Base-by-base conservation (phyloP, 2,888 invertebrate species). In the Amorpha juglandis region DNA sequence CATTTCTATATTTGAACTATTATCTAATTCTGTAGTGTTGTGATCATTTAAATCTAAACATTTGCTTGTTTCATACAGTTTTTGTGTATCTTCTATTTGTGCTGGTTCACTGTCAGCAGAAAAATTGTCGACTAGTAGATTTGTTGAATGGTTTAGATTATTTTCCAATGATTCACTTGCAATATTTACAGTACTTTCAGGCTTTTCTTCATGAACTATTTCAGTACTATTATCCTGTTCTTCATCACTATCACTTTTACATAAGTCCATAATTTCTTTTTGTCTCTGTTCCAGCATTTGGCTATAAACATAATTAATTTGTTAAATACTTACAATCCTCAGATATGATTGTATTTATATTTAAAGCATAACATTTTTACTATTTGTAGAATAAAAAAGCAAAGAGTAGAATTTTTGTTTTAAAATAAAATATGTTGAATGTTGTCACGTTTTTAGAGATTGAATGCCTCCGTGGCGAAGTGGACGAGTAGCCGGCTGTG, bases 241-340 rank as follows among this genome's bases (percentile, higher is more conserved):
- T 51, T 68, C 79, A 68, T 83, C 78, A 50, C 73, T 70, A 65
- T 96, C 96, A 73, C 96, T 96, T 88, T 96, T 96, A 76, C 96
- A 97, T 78, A 97, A 95, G 76, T 95, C 94, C 76, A 95, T 95
- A 64, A 96, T 95, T 87, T 96, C 96, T 81, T 96, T 96, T 76
- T 96, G 96, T 64, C 96, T 94, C 78, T 96, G 95, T 79, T 96
- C 95, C 73, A 97, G 89, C 65, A 95, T 93, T 85, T 95, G 93
- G 0, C 96, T 97, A 74, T 45, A 53, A 87, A 79, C 14, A 62
- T 52, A 21, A 66, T 68, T 53, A 38, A 27, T 6, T 51, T 9
- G 12, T 48, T 16, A 21, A 21, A 38, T 7, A 14, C 4, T 1
- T 27, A 3, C 27, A 27, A 4, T 27, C 27, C 27, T 27, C 27